These are phyloP conservation scores for Sebastes cheni DNA, from an alignment of 2,797 vertebrate species.

Conservation along the genomic window DNA sequence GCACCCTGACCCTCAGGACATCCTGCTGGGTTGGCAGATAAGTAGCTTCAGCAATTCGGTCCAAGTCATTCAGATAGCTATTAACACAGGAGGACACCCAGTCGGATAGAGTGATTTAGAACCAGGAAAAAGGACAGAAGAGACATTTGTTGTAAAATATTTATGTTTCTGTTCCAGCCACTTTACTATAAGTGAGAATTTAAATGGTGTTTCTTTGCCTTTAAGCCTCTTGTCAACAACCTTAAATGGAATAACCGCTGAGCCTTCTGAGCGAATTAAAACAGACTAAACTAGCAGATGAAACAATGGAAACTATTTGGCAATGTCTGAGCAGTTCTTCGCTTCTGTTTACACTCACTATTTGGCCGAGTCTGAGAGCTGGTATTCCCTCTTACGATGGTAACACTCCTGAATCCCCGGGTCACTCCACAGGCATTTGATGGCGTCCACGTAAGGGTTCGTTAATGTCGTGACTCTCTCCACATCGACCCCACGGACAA, in stretches of 20 bases:
- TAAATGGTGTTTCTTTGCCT: background rate
- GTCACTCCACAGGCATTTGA: slow-evolving; percentile 95
- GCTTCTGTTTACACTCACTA: slow-evolving; percentile 88
- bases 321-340: slow-evolving; percentile 4
- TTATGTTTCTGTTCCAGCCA: slow-evolving; percentile 3
- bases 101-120: background rate
- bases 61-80: slow-evolving; percentile 87
- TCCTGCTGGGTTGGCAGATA: slow-evolving; percentile 89
- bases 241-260: slow-evolving; percentile 37
- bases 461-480: slow-evolving; percentile 89
- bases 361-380: slow-evolving; percentile 96
- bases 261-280: background rate
- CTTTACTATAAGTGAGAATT: background rate
- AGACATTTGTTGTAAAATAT: background rate
- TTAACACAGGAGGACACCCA: slow-evolving; percentile 10
- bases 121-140: background rate
- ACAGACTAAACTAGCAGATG: slow-evolving; percentile 24
- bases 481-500: slow-evolving; percentile 88
- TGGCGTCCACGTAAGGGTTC: slow-evolving; percentile 89
- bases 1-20: slow-evolving; percentile 86
- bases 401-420: slow-evolving; percentile 96
- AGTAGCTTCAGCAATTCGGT: slow-evolving; percentile 75
- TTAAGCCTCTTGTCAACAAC: slow-evolving; percentile 15
- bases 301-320: slow-evolving; percentile 51
- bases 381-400: slow-evolving; percentile 93